Conservation (phyloP, 2,113 vertebrate species). For the Rafetus swinhoei region DNA sequence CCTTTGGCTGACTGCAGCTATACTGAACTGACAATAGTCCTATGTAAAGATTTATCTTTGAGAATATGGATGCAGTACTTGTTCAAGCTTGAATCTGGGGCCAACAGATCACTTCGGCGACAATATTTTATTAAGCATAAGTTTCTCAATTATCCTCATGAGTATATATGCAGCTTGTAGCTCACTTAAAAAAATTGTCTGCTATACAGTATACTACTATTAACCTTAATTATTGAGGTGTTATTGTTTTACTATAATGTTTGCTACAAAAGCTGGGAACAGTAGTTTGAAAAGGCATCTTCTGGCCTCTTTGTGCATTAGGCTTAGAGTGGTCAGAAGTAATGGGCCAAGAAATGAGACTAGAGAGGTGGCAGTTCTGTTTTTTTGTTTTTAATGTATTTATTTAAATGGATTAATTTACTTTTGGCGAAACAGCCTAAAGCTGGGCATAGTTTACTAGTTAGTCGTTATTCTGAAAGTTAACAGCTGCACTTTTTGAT, state of each 20-base stretch:
- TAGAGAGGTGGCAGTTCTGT: neutral
- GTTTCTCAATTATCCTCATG: neutral
- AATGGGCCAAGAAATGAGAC: neutral
- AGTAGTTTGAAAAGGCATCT: neutral
- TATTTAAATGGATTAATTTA: neutral
- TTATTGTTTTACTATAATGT: neutral
- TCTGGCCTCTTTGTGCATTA: neutral
- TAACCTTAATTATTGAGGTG: neutral
- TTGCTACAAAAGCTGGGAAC: neutral
- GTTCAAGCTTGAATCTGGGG: neutral
- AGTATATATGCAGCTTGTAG: neutral
- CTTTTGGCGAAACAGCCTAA: neutral
- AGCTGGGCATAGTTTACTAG: neutral
- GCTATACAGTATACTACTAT: neutral
- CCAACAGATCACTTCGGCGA: neutral
- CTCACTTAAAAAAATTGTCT: neutral
- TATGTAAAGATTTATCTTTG: neutral
- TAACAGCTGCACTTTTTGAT: neutral
- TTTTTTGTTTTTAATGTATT: rapidly evolving
- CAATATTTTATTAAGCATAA: neutral
- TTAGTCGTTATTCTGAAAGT: neutral
- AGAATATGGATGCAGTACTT: neutral
- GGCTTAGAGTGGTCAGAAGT: neutral
- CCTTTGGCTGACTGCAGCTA: neutral
- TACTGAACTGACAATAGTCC: slow-evolving; percentile 15